Base-by-base conservation (phyloP, 2,888 invertebrate species). In the Eristalinus aeneus region DNA sequence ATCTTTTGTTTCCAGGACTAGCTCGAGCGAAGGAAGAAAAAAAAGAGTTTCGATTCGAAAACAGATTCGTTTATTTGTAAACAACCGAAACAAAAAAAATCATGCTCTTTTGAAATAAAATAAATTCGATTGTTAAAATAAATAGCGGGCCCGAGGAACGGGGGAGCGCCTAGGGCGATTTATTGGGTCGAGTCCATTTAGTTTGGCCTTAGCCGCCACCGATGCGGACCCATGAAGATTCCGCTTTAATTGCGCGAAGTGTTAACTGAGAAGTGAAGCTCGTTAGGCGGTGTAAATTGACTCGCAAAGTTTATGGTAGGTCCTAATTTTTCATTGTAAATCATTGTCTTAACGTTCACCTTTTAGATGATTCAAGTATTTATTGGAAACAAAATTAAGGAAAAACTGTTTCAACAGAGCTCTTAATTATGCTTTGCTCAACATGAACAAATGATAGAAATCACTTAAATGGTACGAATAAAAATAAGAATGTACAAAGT, bases 101-200 rank as follows among this genome's bases (percentile, higher is more conserved):
- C 53, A 46, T 46, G 46, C 16, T 78, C 11, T 53, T 60, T 72
- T 23, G 60, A 72, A 72, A 64, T 65, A 60, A 78, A 78, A 78
- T 78, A 78, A 78, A 78, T 72, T 67, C 31, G 65, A 71, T 34
- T 69, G 68, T 76, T 65, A 65, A 75, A 67, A 75, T 46, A 67
- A 67, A 53, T 46, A 53, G n/a, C 22, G 2, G 23, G 20, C 22
- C 12, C 20, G 54, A 11, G 16, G 3, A 31, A 16, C 16, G 23
- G n/a, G 56, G 68, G 46, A 56, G 23, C 23, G n/a, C n/a, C 22
- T 22, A 36, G 32, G 31, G 22, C 22, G 10, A 58, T 75, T 67
- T 46, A 65, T 64, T 39, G 22, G 16, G 31, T 34, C n/a, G 46
- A 34, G 6, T 23, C 60, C 2, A 46, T 16, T 53, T 60, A 23